Evolutionary conservation across 2,113 vertebrate genomes (phyloP), one percentile per base, ranked within the genome.

Genomic region (Lethenteron reissneri): DNA sequence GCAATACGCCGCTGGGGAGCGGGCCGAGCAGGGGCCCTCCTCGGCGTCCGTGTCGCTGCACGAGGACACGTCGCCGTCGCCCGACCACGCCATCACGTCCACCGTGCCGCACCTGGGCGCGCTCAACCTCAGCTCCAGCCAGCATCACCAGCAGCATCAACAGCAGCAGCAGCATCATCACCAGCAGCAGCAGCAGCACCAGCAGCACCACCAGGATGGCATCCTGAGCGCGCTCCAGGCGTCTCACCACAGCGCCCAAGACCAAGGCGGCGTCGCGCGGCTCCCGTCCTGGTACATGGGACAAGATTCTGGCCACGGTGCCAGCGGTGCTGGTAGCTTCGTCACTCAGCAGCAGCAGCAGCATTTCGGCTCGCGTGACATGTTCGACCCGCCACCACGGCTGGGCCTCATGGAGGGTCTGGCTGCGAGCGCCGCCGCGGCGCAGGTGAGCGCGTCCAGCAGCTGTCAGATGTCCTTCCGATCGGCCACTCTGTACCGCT

Each of bases 71-170:
- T 17, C 64, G n/a, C 64, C 64, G 25, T 17, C 64, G n/a, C 64
- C 64, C n/a, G 64, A 68, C n/a, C 64, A 68, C 64, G 64, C 64
- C 64, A 68, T 68, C 64, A 68, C 64, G n/a, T 68, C 64, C n/a
- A 68, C 64, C 9, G 64, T 68, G n/a, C 64, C 64, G 25, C 64
- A 68, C 64, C 25, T 68, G 25, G 25, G n/a, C n/a, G 64, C 64
- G 64, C n/a, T 68, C 64, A 68, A 68, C 64, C 64, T 68, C 64
- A 68, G n/a, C 64, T 8, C 64, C 64, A 68, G 60, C 17, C 60
- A 68, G n/a, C 64, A 68, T 68, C 64, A 68, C n/a, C 64, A 68
- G 25, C 64, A 68, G 10, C 64, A 68, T 8, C 64, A 68, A 2
- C 64, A 68, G 9, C 64, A n/a, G n/a, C 64, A 68, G n/a, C 64